Evolutionary conservation across 2,888 invertebrate genomes (phyloP), one percentile per base, ranked within the genome.

Genomic region (Drosophila tripunctata): DNA sequence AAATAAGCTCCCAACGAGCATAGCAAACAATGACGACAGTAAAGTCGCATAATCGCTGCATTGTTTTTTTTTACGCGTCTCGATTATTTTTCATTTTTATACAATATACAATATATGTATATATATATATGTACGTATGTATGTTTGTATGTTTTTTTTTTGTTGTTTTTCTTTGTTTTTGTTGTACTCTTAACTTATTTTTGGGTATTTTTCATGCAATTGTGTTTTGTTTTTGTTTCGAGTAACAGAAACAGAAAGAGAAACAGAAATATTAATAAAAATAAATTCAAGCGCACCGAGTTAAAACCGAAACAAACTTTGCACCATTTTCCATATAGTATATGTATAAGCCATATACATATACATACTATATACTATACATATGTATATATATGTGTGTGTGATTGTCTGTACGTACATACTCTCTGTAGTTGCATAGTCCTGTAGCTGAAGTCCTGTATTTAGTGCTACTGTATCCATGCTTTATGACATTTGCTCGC

Each of bases 281-380:
- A 67, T 69, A 76, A 85, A 76, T 87, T 88, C 78, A 88, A 88
- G 87, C 89, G 89, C 89, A 89, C 88, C 78, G 84, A 88, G 81
- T 88, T 89, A 85, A 89, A 89, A 89, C 89, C 89, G 89, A 89
- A 89, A 89, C 89, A 89, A 83, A 88, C 88, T 88, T 88, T 89
- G 89, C 89, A 89, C 89, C 77, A 80, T 78, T 78, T 79, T 73
- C 60, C 10, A 7, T n/a, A 8, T 10, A 27, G 10, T 27, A 27
- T 10, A 8, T 27, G 10, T 27, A 55, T 62, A n/a, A n/a, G n/a
- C n/a, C n/a, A 40, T 51, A 10, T 43, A 31, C 60, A 44, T 55
- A 31, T 60, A 24, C 35, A 8, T 30, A 38, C 51, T 15, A n/a
- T n/a, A n/a, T n/a, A 54, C 22, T 52, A 33, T 62, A 21, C 55